A percentile compares a stretch with the other conserved stretches of the same genome.
Evolutionary conservation across 1,140 invertebrate species (phyloP).

Genomic region (Eriocheir sinensis): DNA sequence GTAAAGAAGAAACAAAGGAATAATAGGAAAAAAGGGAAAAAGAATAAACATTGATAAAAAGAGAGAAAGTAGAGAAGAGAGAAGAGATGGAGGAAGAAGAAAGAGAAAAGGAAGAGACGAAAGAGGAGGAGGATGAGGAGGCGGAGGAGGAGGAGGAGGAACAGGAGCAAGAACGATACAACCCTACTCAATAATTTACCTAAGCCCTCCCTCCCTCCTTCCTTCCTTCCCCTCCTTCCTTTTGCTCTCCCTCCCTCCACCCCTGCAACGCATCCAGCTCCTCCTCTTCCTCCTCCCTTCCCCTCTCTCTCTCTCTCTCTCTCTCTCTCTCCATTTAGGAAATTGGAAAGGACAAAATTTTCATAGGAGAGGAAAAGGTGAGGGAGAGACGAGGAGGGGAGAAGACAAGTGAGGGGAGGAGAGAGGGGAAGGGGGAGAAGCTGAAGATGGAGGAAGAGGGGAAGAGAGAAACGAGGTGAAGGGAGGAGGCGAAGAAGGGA

Average conservation of each 20-base stretch:
- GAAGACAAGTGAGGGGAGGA: not conserved
- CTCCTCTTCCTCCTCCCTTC: not conserved
- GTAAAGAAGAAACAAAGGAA: not conserved
- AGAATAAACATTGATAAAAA: not conserved
- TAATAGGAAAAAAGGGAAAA: not conserved
- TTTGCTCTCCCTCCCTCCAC: not conserved
- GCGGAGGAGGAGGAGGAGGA: slow-evolving; percentile 2
- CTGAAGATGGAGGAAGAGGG: not conserved
- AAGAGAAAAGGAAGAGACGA: not conserved
- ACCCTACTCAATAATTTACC: not conserved
- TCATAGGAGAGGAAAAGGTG: slow-evolving; percentile 1
- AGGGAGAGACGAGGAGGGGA: slow-evolving; percentile 6
- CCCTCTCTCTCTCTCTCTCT: not conserved
- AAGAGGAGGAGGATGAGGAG: not conserved
- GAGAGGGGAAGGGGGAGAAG: not conserved
- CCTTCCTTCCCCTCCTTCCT: not conserved
- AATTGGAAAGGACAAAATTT: slow-evolving; percentile 24
- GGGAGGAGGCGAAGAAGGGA: not conserved
- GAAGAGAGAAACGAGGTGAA: not conserved
- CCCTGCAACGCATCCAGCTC: not conserved
- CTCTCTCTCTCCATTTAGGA: not conserved
- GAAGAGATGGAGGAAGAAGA: not conserved
- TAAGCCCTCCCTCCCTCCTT: not conserved
- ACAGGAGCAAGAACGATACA: not conserved
- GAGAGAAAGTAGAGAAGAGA: not conserved